Evolutionary conservation across 2,888 invertebrate genomes (phyloP).

Genomic region (Coenonympha glycerion): DNA sequence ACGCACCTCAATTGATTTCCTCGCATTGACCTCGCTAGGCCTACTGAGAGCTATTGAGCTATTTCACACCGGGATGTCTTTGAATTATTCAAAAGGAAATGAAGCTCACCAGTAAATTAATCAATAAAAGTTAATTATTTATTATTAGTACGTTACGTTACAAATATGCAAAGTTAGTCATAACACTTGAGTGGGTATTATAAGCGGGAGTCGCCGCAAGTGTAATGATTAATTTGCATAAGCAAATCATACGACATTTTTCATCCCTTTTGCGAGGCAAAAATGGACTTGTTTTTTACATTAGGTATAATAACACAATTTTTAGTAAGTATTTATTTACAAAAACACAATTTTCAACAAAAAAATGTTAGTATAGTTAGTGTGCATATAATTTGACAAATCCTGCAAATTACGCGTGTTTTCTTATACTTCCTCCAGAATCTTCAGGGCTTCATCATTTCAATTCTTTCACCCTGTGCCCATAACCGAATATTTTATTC

Average conservation of each 20-base stretch:
- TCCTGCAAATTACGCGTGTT: slow-evolving; percentile 40
- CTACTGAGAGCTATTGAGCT: slow-evolving; percentile 23
- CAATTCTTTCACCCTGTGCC: slow-evolving; percentile 5
- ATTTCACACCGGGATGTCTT: slow-evolving; percentile 22
- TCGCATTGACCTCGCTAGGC: slow-evolving; percentile 10
- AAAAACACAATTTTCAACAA: slow-evolving; percentile 30
- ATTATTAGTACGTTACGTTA: no score
- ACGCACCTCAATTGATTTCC: slow-evolving; percentile 5
- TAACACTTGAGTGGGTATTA: no score
- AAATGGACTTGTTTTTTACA: no score
- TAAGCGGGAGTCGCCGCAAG: no score
- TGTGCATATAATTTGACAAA: slow-evolving; percentile 41
- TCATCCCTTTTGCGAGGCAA: no score
- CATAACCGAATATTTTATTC: slow-evolving; percentile 31
- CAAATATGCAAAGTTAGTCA: no score
- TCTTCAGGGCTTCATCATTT: slow-evolving; percentile 19
- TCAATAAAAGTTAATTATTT: no score
- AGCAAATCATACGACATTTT: no score
- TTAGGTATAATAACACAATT: no score
- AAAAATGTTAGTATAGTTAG: slow-evolving; percentile 37
- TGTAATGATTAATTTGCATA: no score
- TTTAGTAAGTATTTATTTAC: not conserved
- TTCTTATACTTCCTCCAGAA: slow-evolving; percentile 35
- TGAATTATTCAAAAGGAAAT: slow-evolving; percentile 2
- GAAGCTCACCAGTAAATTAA: no score